A percentile compares a stretch with the other conserved stretches of the same genome.
These are phyloP conservation scores for Ceratosolen fusciceps DNA, from an alignment of 1,140 invertebrate species.

Conservation along the genomic window DNA sequence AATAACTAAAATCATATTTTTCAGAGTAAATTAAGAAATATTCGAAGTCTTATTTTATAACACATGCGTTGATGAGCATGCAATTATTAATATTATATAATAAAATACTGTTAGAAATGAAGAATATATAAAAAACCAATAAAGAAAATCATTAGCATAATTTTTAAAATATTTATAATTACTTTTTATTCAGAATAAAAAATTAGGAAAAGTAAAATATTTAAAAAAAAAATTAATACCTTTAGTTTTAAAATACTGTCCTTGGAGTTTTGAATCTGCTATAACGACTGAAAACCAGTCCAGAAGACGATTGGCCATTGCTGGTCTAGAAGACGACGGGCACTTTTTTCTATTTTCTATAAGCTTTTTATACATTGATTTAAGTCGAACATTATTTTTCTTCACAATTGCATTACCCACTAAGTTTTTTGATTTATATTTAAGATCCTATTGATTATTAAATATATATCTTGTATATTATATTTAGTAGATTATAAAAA, in stretches of 20 bases:
- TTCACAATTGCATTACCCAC: conserved; percentile 80
- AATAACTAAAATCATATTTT: no score
- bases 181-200: neutral
- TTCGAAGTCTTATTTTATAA: no score
- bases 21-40: no score
- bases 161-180: no score
- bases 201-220: neutral
- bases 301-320: conserved; percentile 90
- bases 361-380: conserved; percentile 60
- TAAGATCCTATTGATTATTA: conserved; percentile 43
- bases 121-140: no score
- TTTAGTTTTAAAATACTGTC: conserved; percentile 74
- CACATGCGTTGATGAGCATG: no score
- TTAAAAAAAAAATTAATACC: conserved; percentile 60
- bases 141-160: no score
- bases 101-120: no score
- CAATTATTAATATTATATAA: no score
- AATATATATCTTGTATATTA: no score
- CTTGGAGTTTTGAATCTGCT: conserved; percentile 79
- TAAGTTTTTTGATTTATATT: conserved; percentile 81
- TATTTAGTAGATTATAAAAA: no score
- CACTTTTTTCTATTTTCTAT: conserved; percentile 71
- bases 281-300: conserved; percentile 96
- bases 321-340: conserved; percentile 80
- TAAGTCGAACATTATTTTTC: conserved; percentile 63